These are phyloP conservation scores for Drosophila tanythrix DNA, from an alignment of 2,888 invertebrate species.

Conservation along the genomic window DNA sequence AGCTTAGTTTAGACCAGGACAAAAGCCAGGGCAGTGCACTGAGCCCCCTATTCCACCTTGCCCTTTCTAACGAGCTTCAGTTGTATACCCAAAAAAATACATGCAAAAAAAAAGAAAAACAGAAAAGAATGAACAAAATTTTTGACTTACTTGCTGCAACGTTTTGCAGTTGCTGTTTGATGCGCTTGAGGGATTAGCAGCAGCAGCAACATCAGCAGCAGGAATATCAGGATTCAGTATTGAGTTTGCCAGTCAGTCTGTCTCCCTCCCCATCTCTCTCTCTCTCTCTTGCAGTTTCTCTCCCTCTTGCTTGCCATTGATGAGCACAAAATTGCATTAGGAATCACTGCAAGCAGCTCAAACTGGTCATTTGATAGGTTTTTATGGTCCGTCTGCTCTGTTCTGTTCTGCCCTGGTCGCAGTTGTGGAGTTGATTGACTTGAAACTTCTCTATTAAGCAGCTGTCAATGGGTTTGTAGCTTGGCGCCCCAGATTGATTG, in stretches of 20 bases:
- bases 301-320: constrained; percentile 27
- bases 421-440: constrained; percentile 16
- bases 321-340: constrained; percentile 54
- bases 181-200: constrained; percentile 70
- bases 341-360: constrained; percentile 46
- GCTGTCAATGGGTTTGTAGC: constrained; percentile 14
- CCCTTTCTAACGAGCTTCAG: neutral
- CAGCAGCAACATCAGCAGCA: constrained; percentile 28
- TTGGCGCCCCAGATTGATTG: constrained; percentile 19
- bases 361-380: constrained; percentile 24
- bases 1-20: constrained; percentile 61
- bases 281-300: neutral
- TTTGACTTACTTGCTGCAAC: constrained; percentile 60
- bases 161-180: constrained; percentile 60
- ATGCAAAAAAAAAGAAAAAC: neutral
- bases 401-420: neutral
- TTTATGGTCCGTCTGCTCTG: constrained; percentile 12
- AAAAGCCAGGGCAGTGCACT: constrained; percentile 34
- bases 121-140: constrained; percentile 26
- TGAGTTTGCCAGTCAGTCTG: neutral
- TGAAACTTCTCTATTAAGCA: constrained; percentile 18
- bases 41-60: neutral
- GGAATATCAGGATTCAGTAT: constrained; percentile 12
- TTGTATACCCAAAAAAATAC: neutral
- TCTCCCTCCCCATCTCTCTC: neutral